A percentile compares a stretch with the other conserved stretches of the same genome.
Evolutionary conservation across 2,113 vertebrate species (phyloP).

Genomic region (Fregata magnificens): DNA sequence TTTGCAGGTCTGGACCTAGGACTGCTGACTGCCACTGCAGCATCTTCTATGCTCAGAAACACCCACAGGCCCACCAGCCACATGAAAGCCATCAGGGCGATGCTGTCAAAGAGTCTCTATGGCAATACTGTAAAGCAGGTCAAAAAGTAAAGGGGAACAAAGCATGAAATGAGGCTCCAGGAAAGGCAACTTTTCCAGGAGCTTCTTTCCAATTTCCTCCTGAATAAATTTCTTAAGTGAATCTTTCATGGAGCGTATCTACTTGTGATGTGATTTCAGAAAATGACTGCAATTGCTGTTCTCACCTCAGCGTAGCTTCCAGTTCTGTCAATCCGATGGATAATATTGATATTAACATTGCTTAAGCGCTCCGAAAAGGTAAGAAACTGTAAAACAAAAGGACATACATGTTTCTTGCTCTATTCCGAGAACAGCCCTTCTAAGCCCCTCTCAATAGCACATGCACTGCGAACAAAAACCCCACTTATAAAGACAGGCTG

Average conservation of each 20-base stretch:
- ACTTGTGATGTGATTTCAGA: not conserved
- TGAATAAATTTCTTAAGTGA: not conserved
- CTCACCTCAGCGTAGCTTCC: conserved; percentile 89
- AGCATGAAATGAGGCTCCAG: not conserved
- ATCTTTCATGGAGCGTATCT: accelerated
- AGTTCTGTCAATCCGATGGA: conserved; percentile 94
- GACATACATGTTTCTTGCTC: not conserved
- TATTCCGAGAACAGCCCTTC: not conserved
- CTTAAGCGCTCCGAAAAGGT: conserved; percentile 95
- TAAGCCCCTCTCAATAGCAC: not conserved
- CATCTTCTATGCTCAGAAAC: not conserved
- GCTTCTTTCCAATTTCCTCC: not conserved
- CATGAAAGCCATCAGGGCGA: not conserved
- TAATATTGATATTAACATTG: conserved; percentile 93
- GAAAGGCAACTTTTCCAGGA: not conserved
- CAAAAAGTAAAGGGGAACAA: not conserved
- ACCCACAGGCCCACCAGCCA: not conserved
- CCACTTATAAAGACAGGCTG: accelerated
- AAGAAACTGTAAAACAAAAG: conserved; percentile 83
- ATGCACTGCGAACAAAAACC: not conserved
- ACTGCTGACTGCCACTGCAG: not conserved
- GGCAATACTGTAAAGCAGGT: not conserved
- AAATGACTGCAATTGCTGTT: not conserved
- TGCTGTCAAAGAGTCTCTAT: not conserved
- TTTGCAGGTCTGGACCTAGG: not conserved